phyloP scores from a whole-genome alignment of 2,888 invertebrate species.

The Apoda limacodes region DNA sequence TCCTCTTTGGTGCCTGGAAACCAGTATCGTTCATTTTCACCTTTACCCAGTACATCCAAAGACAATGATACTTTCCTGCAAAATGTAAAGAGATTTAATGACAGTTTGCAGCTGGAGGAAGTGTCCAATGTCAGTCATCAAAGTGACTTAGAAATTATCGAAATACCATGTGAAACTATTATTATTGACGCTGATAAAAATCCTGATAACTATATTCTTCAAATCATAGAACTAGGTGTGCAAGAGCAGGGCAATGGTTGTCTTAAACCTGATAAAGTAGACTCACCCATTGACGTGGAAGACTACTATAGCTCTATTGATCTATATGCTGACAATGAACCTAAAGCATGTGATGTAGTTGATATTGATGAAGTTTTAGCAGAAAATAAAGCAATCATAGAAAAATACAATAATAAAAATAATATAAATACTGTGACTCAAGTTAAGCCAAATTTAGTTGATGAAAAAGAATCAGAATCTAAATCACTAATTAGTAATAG shows the following conservation, averaged over 20 bases:
- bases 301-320: slow-evolving; percentile 19
- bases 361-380: slow-evolving; percentile 34
- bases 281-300: slow-evolving; percentile 19
- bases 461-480: no score
- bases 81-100: slow-evolving; percentile 33
- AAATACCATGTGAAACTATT: slow-evolving; percentile 24
- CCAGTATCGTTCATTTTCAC: slow-evolving; percentile 24
- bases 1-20: slow-evolving; percentile 4
- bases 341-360: slow-evolving; percentile 23
- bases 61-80: slow-evolving; percentile 27
- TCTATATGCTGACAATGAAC: slow-evolving; percentile 5
- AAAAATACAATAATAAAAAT: slow-evolving; percentile 17
- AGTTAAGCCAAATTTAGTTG: slow-evolving; percentile 14
- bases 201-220: slow-evolving; percentile 2
- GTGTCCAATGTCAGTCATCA: slow-evolving; percentile 7
- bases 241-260: background rate
- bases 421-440: slow-evolving; percentile 16
- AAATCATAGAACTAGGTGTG: background rate
- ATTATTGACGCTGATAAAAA: slow-evolving; percentile 18
- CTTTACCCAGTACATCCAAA: slow-evolving; percentile 38
- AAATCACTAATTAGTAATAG: no score
- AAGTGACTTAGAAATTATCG: slow-evolving; percentile 22
- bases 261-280: slow-evolving; percentile 4
- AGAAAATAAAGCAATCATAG: slow-evolving; percentile 25
- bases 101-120: slow-evolving; percentile 22